Conservation (phyloP, 1,140 invertebrate genomes). For the Tenebrio molitor region DNA sequence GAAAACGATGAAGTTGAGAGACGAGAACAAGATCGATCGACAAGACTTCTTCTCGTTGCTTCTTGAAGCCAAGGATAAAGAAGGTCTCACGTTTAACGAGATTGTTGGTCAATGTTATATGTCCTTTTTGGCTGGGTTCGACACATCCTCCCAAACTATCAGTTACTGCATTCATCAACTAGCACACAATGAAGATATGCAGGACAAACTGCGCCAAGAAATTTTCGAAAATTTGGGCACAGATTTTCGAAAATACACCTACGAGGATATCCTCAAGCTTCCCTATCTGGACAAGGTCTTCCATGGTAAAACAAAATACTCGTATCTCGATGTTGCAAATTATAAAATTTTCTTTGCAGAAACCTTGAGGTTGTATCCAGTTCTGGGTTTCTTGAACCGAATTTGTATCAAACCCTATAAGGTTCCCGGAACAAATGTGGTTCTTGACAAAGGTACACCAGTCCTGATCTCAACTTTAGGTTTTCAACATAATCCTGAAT, state of each 20-base stretch:
- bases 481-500: conserved; percentile 65
- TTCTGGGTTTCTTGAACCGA: conserved; percentile 62
- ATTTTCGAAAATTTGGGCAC: conserved; percentile 65
- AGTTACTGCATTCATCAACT: conserved; percentile 67
- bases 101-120: conserved; percentile 72
- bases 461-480: conserved; percentile 58
- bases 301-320: conserved; percentile 63
- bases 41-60: conserved; percentile 72
- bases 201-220: conserved; percentile 66
- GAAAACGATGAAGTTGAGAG: conserved; percentile 67
- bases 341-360: conserved; percentile 50
- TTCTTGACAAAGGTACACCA: conserved; percentile 57
- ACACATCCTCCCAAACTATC: conserved; percentile 66
- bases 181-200: conserved; percentile 66
- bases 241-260: conserved; percentile 67
- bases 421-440: conserved; percentile 54
- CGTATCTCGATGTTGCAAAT: not conserved
- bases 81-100: conserved; percentile 14
- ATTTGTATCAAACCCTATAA: conserved; percentile 62
- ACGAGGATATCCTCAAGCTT: conserved; percentile 71
- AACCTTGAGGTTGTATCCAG: conserved; percentile 66
- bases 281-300: conserved; percentile 69
- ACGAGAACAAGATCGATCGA: conserved; percentile 65
- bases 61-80: conserved; percentile 62
- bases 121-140: conserved; percentile 74